Evolutionary conservation across 2,797 vertebrate species (phyloP), one percentile per base, ranked within the genome.

Genomic region (Potorous gilbertii): DNA sequence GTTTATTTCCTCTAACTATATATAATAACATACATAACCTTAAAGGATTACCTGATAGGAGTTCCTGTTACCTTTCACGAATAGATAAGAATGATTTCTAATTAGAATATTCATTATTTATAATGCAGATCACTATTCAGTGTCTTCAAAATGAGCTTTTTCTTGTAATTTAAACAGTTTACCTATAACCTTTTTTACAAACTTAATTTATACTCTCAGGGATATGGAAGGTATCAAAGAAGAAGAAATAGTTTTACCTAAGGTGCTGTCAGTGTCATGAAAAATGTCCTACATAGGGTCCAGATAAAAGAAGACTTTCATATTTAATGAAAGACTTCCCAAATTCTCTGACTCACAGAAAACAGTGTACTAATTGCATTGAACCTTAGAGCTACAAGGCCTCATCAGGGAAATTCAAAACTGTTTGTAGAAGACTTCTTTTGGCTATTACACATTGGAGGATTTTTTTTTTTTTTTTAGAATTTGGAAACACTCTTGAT

Each of bases 401-500:
- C 21, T 27, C 40, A 24, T 50, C 40, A 87, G 40, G 46, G 74
- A 87, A 46, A 87, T 46, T 87, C 9, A 46, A 21, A 11, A 87
- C 40, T 27, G 0, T 87, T 87, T 46, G 74, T 8, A 46, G 1
- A 74, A 46, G 74, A 81, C 40, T 46, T 46, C 40, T 87, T 87
- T 87, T 87, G 74, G 40, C 21, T 74, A 50, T 87, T 87, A 27
- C 9, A 46, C 9, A 27, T 24, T 87, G 8, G 74, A 46, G 21
- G 21, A 31, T 24, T 46, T 56, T 56, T 27, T 55, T 55, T 28
- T 28, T 57, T 74, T 81, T 87, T 87, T 87, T 8, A 87, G 21
- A 94, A 74, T 55, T 81, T 90, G 91, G 62, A 93, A 93, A 87
- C 52, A 92, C 4, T 94, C 94, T 50, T 93, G 54, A 95, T 81